These are phyloP conservation scores for Xiphophorus hellerii DNA, from an alignment of 2,113 vertebrate genomes.

Conservation along the genomic window DNA sequence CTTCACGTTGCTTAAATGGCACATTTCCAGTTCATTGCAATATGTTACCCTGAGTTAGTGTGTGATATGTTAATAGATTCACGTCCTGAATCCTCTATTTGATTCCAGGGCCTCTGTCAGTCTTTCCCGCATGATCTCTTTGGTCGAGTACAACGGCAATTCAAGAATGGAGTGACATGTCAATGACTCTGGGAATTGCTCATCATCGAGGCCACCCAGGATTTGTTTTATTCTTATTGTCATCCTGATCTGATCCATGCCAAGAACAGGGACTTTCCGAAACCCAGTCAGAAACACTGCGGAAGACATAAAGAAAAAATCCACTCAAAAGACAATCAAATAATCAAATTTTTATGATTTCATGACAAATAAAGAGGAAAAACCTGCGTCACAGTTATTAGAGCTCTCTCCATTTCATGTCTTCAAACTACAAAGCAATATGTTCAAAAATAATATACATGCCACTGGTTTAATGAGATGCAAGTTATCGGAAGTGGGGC, in stretches of 20 bases:
- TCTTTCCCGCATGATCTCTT: slow-evolving; percentile 61
- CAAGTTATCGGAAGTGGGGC: too few relatives aligned
- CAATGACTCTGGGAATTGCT: slow-evolving; percentile 65
- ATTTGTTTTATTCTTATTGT: slow-evolving; percentile 17
- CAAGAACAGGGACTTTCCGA: slow-evolving; percentile 64
- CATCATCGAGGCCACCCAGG: slow-evolving; percentile 21
- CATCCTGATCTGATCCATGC: slow-evolving; percentile 65
- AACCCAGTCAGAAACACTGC: slow-evolving; percentile 81
- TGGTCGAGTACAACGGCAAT: slow-evolving; percentile 71
- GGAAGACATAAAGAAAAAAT: not conserved
- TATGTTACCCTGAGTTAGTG: not conserved
- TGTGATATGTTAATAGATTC: accelerated
- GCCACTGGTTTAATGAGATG: too few relatives aligned
- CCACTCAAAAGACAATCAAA: not conserved
- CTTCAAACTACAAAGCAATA: too few relatives aligned
- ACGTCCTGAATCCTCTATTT: slow-evolving; percentile 13
- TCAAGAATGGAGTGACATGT: slow-evolving; percentile 65
- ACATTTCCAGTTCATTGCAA: not conserved
- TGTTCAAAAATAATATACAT: too few relatives aligned
- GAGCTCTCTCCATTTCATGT: too few relatives aligned
- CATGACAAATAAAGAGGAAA: not conserved
- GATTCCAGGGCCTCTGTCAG: slow-evolving; percentile 71
- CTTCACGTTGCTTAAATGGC: not conserved
- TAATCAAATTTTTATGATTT: too few relatives aligned
- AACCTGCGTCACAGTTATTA: not conserved